These are phyloP conservation scores for Drosophila niveifrons DNA, from an alignment of 2,888 invertebrate genomes.

Conservation along the genomic window DNA sequence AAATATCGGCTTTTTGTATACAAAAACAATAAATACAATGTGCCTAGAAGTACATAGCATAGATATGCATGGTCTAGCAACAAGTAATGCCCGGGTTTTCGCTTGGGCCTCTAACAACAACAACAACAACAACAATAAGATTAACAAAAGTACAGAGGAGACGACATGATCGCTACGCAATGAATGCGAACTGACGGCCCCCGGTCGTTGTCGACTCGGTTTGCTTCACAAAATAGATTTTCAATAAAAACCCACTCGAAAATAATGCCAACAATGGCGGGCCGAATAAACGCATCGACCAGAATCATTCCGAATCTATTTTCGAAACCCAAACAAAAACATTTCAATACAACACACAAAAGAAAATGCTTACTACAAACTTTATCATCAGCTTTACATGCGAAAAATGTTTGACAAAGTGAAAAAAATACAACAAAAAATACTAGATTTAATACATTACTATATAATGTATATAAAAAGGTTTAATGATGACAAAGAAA, in stretches of 20 bases:
- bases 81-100: slow-evolving; percentile 57
- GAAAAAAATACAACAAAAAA: not conserved
- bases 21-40: slow-evolving; percentile 12
- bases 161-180: slow-evolving; percentile 65
- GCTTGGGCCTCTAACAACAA: slow-evolving; percentile 50
- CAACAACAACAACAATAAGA: slow-evolving; percentile 14
- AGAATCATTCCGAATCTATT: slow-evolving; percentile 71
- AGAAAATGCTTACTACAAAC: slow-evolving; percentile 7
- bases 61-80: slow-evolving; percentile 44
- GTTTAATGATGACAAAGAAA: too few relatives aligned
- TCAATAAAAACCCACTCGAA: slow-evolving; percentile 76
- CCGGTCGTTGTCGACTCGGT: slow-evolving; percentile 7
- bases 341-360: slow-evolving; percentile 4
- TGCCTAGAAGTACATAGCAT: slow-evolving; percentile 28
- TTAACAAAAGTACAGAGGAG: slow-evolving; percentile 13
- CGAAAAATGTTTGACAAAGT: not conserved
- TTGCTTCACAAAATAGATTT: slow-evolving; percentile 74
- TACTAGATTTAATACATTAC: not conserved
- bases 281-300: slow-evolving; percentile 46
- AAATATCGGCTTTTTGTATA: slow-evolving; percentile 49
- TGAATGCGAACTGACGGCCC: slow-evolving; percentile 53
- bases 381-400: slow-evolving; percentile 4
- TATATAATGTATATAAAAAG: too few relatives aligned
- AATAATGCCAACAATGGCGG: slow-evolving; percentile 56
- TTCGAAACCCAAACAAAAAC: slow-evolving; percentile 69